Evolutionary conservation across 2,888 invertebrate genomes (phyloP), one percentile per base, ranked within the genome.

Genomic region (Clistopyga incitator): DNA sequence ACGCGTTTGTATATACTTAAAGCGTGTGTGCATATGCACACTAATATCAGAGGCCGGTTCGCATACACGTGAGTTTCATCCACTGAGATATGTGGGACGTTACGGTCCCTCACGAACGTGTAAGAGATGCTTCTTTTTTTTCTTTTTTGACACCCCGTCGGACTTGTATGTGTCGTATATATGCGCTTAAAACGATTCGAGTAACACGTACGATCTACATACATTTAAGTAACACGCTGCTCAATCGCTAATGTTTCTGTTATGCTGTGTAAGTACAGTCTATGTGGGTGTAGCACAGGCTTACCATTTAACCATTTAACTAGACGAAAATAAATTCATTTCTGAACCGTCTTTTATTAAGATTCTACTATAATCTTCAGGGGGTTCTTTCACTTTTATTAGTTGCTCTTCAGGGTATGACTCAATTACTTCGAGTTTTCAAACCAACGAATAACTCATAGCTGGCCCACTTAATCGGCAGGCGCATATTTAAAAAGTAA

Each of bases 71-170:
- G 71, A 84, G 86, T 85, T 71, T 78, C 87, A 86, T 85, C 87
- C 84, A 87, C 87, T 87, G 87, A 88, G 87, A 86, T 90, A 90
- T 90, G 90, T 90, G 89, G 90, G 89, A 90, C 89, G 90, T 75
- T 86, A 89, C 89, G 88, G 79, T 84, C 84, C 47, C 45, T 47
- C 54, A 29, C 61, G 56, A 70, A 65, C 52, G 75, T 54, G 71
- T 50, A 59, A 70, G 50, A 38, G 47, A 74, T 85, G 77, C 77
- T 79, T 72, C 23, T 61, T 45, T 45, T 68, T 68, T 59, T 38
- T 72, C 77, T 75, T 11, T 54, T 18, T 11, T 10, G 47, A 18
- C n/a, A 54, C 52, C 65, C 34, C 65, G 71, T 45, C 65, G 20
- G 34, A 64, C 54, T 82, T 29, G 47, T 75, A 78, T 70, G 25